Conservation (phyloP, 1,140 invertebrate species). For the Grapholita molesta region DNA sequence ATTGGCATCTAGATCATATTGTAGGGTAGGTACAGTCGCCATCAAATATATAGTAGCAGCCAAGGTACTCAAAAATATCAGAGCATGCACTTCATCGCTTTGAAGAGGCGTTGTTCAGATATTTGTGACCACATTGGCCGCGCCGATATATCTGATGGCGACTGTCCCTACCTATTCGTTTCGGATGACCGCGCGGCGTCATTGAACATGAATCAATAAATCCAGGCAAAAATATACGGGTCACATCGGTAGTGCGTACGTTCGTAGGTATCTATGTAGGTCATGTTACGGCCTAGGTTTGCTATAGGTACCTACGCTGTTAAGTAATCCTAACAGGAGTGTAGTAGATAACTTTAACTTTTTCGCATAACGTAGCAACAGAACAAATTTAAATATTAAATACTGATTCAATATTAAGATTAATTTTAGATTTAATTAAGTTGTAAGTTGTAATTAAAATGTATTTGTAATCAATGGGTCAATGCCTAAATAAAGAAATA, state of each 20-base stretch:
- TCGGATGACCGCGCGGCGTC: background rate
- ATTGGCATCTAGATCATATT: too few relatives aligned
- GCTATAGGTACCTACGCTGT: background rate
- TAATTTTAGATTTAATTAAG: too few relatives aligned
- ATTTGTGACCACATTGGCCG: too few relatives aligned
- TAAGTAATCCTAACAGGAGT: background rate
- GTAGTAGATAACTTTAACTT: background rate
- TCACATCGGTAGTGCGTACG: background rate
- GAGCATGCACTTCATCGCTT: too few relatives aligned
- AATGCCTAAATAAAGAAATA: too few relatives aligned
- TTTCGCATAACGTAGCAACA: background rate
- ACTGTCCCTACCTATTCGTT: background rate
- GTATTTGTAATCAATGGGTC: too few relatives aligned
- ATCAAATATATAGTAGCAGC: too few relatives aligned
- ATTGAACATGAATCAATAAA: background rate
- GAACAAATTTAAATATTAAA: background rate
- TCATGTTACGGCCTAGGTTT: background rate
- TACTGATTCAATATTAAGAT: too few relatives aligned
- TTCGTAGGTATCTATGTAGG: background rate
- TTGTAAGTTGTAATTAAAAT: too few relatives aligned
- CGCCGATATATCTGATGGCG: background rate
- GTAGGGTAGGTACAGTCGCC: too few relatives aligned
- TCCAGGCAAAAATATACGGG: background rate
- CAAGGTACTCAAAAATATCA: too few relatives aligned
- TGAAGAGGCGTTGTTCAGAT: too few relatives aligned